phyloP scores from a whole-genome alignment of 2,113 vertebrate genomes.

The Elanoides forficatus region DNA sequence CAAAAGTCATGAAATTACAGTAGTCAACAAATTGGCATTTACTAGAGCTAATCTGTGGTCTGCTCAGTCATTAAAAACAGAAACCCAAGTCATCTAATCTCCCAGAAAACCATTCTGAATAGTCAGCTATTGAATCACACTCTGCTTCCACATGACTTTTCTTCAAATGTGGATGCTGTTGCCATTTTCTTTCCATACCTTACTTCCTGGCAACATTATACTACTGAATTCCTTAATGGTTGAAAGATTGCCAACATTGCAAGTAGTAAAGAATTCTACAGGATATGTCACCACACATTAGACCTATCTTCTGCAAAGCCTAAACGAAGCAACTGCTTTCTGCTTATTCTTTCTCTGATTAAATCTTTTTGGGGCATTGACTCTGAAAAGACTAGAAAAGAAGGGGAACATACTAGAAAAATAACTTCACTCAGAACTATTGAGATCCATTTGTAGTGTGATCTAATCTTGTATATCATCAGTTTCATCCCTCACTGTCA shows the following conservation, averaged over 20 bases:
- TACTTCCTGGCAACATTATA: background rate
- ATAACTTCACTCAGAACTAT: background rate
- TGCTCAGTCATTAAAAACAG: background rate
- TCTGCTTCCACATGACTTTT: background rate
- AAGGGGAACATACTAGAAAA: background rate
- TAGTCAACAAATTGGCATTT: background rate
- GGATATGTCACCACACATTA: background rate
- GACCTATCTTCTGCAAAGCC: background rate
- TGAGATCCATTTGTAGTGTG: background rate
- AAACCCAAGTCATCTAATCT: background rate
- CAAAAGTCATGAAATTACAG: background rate
- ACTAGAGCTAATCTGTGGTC: background rate
- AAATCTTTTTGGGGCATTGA: background rate
- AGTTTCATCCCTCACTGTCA: background rate
- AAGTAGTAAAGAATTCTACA: background rate
- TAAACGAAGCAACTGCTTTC: background rate
- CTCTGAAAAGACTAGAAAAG: background rate
- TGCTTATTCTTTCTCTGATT: background rate
- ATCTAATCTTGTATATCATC: background rate
- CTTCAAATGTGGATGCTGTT: background rate
- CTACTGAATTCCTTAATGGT: background rate
- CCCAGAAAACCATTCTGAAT: background rate
- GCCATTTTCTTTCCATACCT: background rate
- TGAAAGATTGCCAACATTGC: background rate
- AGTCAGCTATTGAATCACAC: background rate